Conservation (phyloP, 2,888 invertebrate genomes). For the Lasioglossum vierecki region DNA sequence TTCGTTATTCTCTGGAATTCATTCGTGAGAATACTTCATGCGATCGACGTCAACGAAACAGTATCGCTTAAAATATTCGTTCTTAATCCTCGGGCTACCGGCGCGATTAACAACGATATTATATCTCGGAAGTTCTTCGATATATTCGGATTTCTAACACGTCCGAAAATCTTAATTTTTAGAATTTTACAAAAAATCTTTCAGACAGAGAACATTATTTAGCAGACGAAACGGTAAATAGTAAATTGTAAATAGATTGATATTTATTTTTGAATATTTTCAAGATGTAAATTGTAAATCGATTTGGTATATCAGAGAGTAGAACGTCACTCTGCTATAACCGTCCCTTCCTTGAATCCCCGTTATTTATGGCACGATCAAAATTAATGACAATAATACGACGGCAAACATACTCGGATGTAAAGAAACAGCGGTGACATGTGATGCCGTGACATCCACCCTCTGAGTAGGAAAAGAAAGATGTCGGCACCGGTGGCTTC, state of each 20-base stretch:
- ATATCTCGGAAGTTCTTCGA: not conserved
- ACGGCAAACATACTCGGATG: not conserved
- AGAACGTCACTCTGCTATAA: not conserved
- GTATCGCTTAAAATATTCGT: not conserved
- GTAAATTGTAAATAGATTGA: not conserved
- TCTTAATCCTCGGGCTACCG: not conserved
- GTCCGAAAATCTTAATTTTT: no score
- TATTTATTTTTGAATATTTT: no score
- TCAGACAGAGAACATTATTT: no score
- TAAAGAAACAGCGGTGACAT: not conserved
- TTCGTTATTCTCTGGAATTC: not conserved
- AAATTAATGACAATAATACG: not conserved
- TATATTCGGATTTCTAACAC: no score
- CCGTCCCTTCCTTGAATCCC: not conserved
- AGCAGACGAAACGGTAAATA: no score
- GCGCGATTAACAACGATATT: not conserved
- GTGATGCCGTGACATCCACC: not conserved
- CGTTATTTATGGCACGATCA: not conserved
- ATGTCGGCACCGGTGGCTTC: slow-evolving; percentile 38
- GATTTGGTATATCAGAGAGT: no score
- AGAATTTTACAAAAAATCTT: no score
- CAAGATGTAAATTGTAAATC: no score
- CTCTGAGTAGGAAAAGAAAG: slow-evolving; percentile 27
- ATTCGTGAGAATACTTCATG: not conserved
- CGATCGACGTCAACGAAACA: not conserved